These are phyloP conservation scores for Polypedilum pembai DNA, from an alignment of 1,140 invertebrate genomes.

Conservation along the genomic window DNA sequence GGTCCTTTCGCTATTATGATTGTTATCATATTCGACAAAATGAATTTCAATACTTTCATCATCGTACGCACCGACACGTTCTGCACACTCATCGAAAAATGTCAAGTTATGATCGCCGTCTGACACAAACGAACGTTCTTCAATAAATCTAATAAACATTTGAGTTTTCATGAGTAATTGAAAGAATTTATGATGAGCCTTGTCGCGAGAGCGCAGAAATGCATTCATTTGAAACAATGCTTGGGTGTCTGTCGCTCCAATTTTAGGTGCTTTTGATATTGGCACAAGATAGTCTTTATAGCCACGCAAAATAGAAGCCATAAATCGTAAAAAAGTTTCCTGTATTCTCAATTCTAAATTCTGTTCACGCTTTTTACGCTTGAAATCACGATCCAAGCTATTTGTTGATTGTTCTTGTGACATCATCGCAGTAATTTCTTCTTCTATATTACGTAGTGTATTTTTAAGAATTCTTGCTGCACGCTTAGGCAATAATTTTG, in stretches of 20 bases:
- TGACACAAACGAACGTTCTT: conserved; percentile 96
- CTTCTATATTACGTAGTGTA: conserved; percentile 60
- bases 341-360: conserved; percentile 88
- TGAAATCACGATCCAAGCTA: conserved; percentile 52
- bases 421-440: conserved; percentile 35
- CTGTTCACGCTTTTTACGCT: conserved; percentile 56
- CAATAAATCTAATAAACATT: conserved; percentile 97
- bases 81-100: conserved; percentile 96
- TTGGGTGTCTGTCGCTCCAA: conserved; percentile 87
- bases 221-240: conserved; percentile 92
- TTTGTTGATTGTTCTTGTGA: conserved; percentile 43
- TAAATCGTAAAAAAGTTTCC: conserved; percentile 94
- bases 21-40: conserved; percentile 64
- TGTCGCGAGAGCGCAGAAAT: conserved; percentile 55
- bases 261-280: conserved; percentile 88
- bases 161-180: conserved; percentile 84
- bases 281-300: conserved; percentile 86
- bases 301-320: conserved; percentile 86
- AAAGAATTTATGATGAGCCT: conserved; percentile 85
- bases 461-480: conserved; percentile 69
- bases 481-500: conserved; percentile 84
- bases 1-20: conserved; percentile 71
- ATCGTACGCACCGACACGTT: conserved; percentile 59
- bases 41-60: conserved; percentile 48
- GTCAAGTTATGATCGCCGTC: conserved; percentile 87